Conservation (phyloP, 2,888 invertebrate genomes). For the Microdon myrmicae region DNA sequence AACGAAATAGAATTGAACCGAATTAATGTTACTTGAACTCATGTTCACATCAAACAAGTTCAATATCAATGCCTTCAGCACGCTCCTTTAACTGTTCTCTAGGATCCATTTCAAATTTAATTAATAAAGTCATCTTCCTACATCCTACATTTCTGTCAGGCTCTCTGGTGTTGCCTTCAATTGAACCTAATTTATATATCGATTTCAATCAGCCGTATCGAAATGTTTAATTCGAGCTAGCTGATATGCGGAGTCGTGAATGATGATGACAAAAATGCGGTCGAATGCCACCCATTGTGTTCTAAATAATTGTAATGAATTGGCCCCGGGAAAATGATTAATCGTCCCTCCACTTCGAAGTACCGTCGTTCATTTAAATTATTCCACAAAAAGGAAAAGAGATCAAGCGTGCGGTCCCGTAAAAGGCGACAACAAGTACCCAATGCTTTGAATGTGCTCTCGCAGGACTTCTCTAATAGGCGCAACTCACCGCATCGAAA, state of each 20-base stretch:
- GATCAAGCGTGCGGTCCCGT: conserved; percentile 43
- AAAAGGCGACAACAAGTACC: conserved; percentile 34
- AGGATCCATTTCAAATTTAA: too few relatives aligned
- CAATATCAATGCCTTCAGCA: too few relatives aligned
- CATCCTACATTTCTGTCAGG: background rate
- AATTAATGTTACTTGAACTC: too few relatives aligned
- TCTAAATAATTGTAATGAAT: conserved; percentile 48
- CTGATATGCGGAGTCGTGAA: conserved; percentile 4
- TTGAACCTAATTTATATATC: background rate
- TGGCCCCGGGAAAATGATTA: conserved; percentile 38
- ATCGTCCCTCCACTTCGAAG: conserved; percentile 20
- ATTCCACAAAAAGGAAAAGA: conserved; percentile 46
- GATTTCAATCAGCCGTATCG: conserved; percentile 18
- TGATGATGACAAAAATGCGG: conserved; percentile 38
- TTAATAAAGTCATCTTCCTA: background rate
- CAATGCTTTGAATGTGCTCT: conserved; percentile 1
- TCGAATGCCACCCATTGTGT: conserved; percentile 10
- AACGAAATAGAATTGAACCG: too few relatives aligned
- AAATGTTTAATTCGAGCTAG: conserved; percentile 16
- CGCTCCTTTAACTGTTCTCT: too few relatives aligned
- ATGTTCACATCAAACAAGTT: too few relatives aligned
- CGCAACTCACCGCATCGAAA: conserved; percentile 35
- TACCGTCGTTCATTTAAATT: conserved; percentile 39
- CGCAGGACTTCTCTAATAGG: conserved; percentile 30
- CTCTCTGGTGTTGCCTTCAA: background rate